Evolutionary conservation across 2,888 invertebrate genomes (phyloP).

Genomic region (Agrilus cyanescens): DNA sequence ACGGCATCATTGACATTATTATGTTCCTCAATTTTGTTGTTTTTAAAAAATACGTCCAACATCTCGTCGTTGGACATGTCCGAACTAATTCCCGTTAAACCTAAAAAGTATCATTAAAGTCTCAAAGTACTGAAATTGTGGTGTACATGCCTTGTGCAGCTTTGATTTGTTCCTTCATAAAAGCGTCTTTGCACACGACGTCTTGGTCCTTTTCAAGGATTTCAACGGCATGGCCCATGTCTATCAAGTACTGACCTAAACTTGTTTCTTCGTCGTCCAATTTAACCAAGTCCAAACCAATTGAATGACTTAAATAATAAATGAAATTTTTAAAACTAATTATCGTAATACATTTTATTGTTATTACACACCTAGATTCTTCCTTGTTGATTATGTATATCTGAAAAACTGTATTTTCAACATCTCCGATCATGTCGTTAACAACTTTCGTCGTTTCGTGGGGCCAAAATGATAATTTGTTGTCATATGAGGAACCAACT

Average conservation of each 20-base stretch:
- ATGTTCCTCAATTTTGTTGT: constrained; percentile 1
- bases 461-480: constrained; percentile 3
- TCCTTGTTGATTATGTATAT: neutral
- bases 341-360: neutral
- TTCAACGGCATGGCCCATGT: constrained; percentile 2
- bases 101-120: neutral
- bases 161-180: constrained; percentile 4
- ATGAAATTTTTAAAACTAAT: too few relatives aligned
- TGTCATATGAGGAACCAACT: neutral
- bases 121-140: neutral
- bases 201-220: neutral
- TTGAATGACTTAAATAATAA: constrained; percentile 6
- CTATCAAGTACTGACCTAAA: constrained; percentile 5
- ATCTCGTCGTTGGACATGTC: constrained; percentile 6
- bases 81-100: constrained; percentile 3
- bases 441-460: neutral
- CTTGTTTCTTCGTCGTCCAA: neutral
- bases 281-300: constrained; percentile 5
- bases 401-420: neutral
- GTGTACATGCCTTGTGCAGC: constrained; percentile 6
- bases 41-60: constrained; percentile 5
- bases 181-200: neutral
- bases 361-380: constrained; percentile 1
- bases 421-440: constrained; percentile 3
- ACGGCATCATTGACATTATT: constrained; percentile 9